Base-by-base conservation (phyloP, 2,888 invertebrate species). In the Hecatera dysodea region DNA sequence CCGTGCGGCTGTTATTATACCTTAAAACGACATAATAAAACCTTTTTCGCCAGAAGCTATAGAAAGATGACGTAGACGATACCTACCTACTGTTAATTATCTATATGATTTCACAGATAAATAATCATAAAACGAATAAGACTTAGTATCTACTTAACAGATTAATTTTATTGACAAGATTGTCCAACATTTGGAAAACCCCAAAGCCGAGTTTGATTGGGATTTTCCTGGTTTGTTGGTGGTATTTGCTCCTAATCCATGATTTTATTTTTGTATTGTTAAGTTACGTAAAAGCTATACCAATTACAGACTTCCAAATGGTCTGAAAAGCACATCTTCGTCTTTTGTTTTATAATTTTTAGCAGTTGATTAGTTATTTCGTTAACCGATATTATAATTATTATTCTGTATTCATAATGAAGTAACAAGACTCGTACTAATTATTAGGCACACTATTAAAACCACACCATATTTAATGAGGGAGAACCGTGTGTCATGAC, bases 161-260 rank as follows among this genome's bases (percentile, higher is more conserved):
- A 56, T 56, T 36, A 56, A 56, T n/a, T n/a, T n/a, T n/a, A n/a
- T 56, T 56, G 22, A 22, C 22, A 56, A 56, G 56, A 56, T 56
- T 22, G 17, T 17, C 8, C 22, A 56, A 22, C n/a, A 55, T 55
- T 55, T 55, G 15, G 15, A 22, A 56, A 56, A 56, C 1, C 36
- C 29, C 36, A 56, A 56, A 36, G 4, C 22, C 4, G 4, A 36
- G 7, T 55, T n/a, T n/a, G 15, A 22, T 36, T 56, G 4, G 56
- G 22, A 3, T 56, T 36, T 56, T 56, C 36, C 56, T 22, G 22
- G 22, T 55, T 55, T 36, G 7, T 11, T 36, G n/a, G 12, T 12
- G 22, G 3, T 56, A 56, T 56, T 33, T 36, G 22, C 24, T 57
- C 2, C 1, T 8, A 8, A 52, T 15, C 6, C 15, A 22, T 48